A percentile compares a stretch with the other conserved stretches of the same genome.
Evolutionary conservation across 2,888 invertebrate species (phyloP).

Genomic region (Lucinisca nassula): DNA sequence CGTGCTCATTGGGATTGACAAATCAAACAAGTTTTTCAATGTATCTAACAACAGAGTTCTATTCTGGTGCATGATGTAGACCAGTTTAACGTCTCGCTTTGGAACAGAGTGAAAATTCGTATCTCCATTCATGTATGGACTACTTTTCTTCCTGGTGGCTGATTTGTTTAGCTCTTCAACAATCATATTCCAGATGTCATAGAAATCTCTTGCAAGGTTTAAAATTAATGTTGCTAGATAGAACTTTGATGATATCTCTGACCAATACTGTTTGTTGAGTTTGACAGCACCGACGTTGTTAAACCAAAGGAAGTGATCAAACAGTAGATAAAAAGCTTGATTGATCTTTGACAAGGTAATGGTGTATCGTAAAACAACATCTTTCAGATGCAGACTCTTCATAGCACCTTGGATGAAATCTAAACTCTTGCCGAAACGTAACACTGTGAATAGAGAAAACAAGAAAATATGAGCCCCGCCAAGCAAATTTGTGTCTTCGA

Average conservation of each 20-base stretch:
- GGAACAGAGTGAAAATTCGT: conserved; percentile 89
- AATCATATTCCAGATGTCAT: conserved; percentile 89
- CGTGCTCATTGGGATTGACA: conserved; percentile 95
- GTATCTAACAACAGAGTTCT: conserved; percentile 92
- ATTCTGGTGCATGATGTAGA: conserved; percentile 76
- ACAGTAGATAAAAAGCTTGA: conserved; percentile 93
- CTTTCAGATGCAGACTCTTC: conserved; percentile 92
- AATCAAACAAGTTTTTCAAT: conserved; percentile 95
- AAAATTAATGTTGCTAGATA: conserved; percentile 95
- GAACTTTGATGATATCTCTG: conserved; percentile 90
- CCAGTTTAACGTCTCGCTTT: conserved; percentile 52
- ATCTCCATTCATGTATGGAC: conserved; percentile 78
- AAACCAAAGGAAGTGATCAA: conserved; percentile 96
- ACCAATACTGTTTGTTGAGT: conserved; percentile 94
- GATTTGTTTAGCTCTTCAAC: conserved; percentile 66
- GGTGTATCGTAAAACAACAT: conserved; percentile 92
- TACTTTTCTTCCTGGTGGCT: conserved; percentile 49
- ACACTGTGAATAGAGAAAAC: conserved; percentile 90
- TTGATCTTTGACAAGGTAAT: conserved; percentile 94
- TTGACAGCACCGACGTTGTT: conserved; percentile 89
- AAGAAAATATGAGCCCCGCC: no score
- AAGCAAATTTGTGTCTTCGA: no score
- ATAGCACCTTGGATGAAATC: conserved; percentile 94
- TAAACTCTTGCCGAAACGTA: conserved; percentile 95
- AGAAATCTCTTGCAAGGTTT: conserved; percentile 94